Evolutionary conservation across 2,888 invertebrate species (phyloP), one percentile per base, ranked within the genome.

Genomic region (Trissolcus brochymenae): DNA sequence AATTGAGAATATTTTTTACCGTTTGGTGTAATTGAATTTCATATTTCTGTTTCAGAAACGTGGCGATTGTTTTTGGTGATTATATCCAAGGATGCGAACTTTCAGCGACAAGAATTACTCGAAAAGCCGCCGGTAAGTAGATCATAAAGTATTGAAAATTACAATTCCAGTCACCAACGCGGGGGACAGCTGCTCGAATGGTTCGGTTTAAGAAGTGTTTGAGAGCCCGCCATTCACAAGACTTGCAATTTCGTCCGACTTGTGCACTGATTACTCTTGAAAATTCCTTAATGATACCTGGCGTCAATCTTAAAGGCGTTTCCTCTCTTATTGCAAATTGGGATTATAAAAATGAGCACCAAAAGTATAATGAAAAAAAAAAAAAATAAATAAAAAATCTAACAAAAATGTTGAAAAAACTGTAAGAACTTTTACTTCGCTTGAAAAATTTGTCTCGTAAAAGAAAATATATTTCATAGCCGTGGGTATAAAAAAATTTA

Each of bases 161-260:
- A 78, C 78, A 78, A 79, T 78, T 61, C 70, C 78, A 65, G 70
- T 79, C 74, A 55, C 67, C 76, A 46, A 61, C 53, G 76, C 73
- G 74, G 66, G 77, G 78, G 79, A 81, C 82, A 81, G 81, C 80
- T 82, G 82, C 78, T 65, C 60, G 81, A 80, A 82, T 81, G 9
- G 35, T 79, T 79, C 78, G 67, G 74, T 75, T 25, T 73, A 72
- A 70, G 16, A 70, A 76, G 74, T 73, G 65, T 73, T 57, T 68
- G 60, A 62, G 67, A 73, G 67, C 55, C 75, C 13, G 74, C 74
- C 75, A 74, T 71, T 76, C 64, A 71, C 77, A 51, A 50, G 71
- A 72, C 70, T 72, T 49, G 40, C 65, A 70, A 74, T 73, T 79
- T 76, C 64, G 61, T 56, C 72, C 66, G 68, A 68, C 74, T 77